Percentiles rank a stretch among this genome's conserved stretches.
Evolutionary conservation across 2,888 invertebrate genomes (phyloP).

Genomic region (Patella pellucida): DNA sequence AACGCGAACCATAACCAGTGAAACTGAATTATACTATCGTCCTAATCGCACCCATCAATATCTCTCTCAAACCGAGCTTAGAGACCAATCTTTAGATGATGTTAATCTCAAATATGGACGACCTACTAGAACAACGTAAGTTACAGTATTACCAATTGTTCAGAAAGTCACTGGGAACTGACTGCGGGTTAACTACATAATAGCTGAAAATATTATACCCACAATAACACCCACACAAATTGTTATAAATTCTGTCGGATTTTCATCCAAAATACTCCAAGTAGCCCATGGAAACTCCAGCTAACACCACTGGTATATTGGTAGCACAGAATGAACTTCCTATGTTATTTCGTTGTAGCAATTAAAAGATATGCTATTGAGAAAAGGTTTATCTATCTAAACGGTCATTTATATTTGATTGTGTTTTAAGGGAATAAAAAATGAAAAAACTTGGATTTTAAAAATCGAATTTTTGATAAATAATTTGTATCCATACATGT

Average conservation of each 20-base stretch:
- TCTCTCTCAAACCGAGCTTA: conserved; percentile 57
- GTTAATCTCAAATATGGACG: conserved; percentile 54
- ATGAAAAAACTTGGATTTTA: not conserved
- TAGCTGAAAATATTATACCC: too few species aligned
- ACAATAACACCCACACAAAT: too few species aligned
- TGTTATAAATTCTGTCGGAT: too few species aligned
- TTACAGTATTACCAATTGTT: not conserved
- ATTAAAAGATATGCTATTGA: too few species aligned
- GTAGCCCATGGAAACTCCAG: too few species aligned
- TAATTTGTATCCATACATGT: not conserved
- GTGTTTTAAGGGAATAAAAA: not conserved
- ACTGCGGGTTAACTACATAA: too few species aligned
- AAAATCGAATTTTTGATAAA: not conserved
- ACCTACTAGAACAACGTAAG: conserved; percentile 62
- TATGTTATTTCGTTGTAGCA: too few species aligned
- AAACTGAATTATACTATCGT: conserved; percentile 47
- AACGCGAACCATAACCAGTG: conserved; percentile 33
- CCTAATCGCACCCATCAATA: conserved; percentile 61
- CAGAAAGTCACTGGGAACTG: not conserved
- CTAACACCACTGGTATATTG: too few species aligned
- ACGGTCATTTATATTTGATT: too few species aligned
- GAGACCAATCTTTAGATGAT: conserved; percentile 41
- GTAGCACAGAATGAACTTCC: too few species aligned
- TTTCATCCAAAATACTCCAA: too few species aligned
- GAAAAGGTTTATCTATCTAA: too few species aligned